Conservation (phyloP, 1,140 invertebrate species). For the Caerostris darwini region DNA sequence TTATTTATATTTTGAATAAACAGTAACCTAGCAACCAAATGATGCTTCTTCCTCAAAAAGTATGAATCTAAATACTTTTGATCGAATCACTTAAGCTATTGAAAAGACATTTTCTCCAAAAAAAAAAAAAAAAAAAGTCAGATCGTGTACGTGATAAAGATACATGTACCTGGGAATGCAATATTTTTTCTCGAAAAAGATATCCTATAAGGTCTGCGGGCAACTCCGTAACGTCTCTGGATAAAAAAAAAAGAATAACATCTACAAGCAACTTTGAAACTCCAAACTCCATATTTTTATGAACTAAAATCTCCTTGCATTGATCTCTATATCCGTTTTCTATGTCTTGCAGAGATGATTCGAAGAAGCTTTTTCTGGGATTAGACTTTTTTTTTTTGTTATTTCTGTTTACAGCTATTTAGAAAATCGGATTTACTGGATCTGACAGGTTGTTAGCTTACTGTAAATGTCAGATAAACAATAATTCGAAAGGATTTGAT, state of each 20-base stretch:
- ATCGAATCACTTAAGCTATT: conserved; percentile 8
- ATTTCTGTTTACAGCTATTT: not conserved
- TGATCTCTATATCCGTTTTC: not conserved
- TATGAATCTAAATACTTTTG: not conserved
- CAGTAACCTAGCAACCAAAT: not conserved
- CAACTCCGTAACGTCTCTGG: too few relatives aligned
- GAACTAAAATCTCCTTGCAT: not conserved
- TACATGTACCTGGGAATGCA: not conserved
- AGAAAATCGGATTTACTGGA: not conserved
- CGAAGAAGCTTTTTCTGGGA: not conserved
- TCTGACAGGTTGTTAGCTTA: not conserved
- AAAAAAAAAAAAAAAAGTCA: not conserved
- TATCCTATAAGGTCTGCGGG: not conserved
- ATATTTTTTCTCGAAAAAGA: conserved; percentile 21
- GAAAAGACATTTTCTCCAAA: not conserved
- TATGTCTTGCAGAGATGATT: not conserved
- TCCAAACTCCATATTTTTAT: conserved; percentile 17
- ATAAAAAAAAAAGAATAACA: not conserved
- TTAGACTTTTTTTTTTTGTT: not conserved
- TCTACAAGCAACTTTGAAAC: not conserved
- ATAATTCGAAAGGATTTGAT: not conserved
- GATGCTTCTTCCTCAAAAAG: not conserved
- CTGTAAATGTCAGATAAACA: not conserved
- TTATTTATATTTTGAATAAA: too few relatives aligned
- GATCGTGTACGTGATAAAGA: not conserved